Base-by-base conservation (phyloP, 1,140 invertebrate species). In the Parapsyche elsis region DNA sequence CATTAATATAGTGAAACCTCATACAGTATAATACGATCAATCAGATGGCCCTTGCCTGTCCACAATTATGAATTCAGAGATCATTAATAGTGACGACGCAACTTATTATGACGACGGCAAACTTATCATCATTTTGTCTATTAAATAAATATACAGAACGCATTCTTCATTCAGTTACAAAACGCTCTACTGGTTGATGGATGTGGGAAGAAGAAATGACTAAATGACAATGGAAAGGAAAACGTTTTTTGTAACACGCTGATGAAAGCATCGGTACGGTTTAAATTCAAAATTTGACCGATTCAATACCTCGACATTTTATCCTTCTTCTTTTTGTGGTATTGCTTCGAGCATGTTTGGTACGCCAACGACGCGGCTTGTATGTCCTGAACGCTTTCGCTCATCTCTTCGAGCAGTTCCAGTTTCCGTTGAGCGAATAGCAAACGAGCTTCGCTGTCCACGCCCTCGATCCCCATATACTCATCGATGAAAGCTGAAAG, bases 11-110 rank as follows among this genome's bases (percentile, higher is more conserved):
- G n/a, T n/a, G n/a, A n/a, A n/a, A n/a, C n/a, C n/a, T n/a, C n/a
- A n/a, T n/a, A n/a, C n/a, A n/a, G n/a, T n/a, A n/a, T n/a, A n/a
- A n/a, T n/a, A n/a, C 59, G 14, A 30, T 30, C 12, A 21, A 80
- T 83, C 82, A 83, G 82, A 83, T 83, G 82, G 82, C 82, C 82
- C 82, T 83, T 83, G 82, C 82, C 80, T 45, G 64, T 83, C 82
- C 24, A 77, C 82, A 83, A 23, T 24, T 24, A 76, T 16, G 14
- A 23, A 73, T 61, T 83, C 44, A 74, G 82, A 81, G 16, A 80
- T 67, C 82, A 81, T n/a, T 44, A 78, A 67, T 73, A 57, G 73
- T 73, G 82, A 81, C 80, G 59, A 83, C 82, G 78, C 82, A 77
- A 67, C 75, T 44, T 73, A 79, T 79, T 38, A 26, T 73, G 80